Conservation (phyloP, 2,113 vertebrate genomes). For the Melanotaenia duboulayi region DNA sequence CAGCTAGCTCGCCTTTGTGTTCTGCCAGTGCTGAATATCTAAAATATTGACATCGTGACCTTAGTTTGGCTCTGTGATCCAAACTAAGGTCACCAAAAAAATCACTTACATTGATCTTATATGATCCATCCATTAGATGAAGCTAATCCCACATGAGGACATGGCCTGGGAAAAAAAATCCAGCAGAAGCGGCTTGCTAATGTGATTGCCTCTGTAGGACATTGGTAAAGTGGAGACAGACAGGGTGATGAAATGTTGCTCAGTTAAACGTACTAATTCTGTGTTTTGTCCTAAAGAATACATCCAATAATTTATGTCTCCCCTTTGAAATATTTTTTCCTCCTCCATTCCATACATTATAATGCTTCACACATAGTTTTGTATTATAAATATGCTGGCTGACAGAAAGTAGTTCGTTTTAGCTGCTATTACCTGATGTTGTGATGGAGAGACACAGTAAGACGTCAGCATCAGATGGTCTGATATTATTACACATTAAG, state of each 20-base stretch:
- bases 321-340: background rate
- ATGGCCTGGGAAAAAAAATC: constrained; percentile 42
- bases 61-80: constrained; percentile 18
- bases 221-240: constrained; percentile 28
- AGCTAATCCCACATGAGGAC: constrained; percentile 43
- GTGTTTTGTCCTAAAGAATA: background rate
- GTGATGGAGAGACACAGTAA: background rate
- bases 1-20: background rate
- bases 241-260: constrained; percentile 18
- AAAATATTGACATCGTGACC: constrained; percentile 33
- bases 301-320: background rate
- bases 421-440: background rate
- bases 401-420: too few relatives aligned
- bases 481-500: constrained; percentile 1
- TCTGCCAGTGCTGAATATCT: constrained; percentile 20
- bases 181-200: constrained; percentile 46
- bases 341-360: background rate
- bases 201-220: constrained; percentile 46
- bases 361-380: background rate
- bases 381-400: background rate
- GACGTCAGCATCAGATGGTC: background rate
- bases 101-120: constrained; percentile 56
- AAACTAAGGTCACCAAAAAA: constrained; percentile 58
- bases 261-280: constrained; percentile 1
- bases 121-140: constrained; percentile 44